These are phyloP conservation scores for Chaenodraco wilsoni DNA, from an alignment of 2,797 vertebrate species.

Conservation along the genomic window DNA sequence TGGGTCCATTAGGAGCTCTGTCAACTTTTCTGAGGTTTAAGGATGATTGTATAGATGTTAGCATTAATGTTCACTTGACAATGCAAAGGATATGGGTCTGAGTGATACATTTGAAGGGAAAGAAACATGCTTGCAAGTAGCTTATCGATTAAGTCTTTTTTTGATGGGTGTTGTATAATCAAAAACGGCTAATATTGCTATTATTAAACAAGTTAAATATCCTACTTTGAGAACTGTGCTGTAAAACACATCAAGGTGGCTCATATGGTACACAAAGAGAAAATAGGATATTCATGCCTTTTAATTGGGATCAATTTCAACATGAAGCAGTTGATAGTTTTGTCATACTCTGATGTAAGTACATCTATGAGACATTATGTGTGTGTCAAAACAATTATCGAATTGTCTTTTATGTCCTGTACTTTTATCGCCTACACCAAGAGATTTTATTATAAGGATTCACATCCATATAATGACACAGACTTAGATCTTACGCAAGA, in stretches of 20 bases:
- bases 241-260: background rate
- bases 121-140: background rate
- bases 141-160: background rate
- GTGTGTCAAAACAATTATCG: background rate
- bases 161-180: no score
- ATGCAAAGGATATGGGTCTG: background rate
- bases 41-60: background rate
- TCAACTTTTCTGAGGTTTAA: background rate
- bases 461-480: background rate
- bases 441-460: background rate
- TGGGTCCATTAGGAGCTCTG: background rate
- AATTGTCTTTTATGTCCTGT: background rate
- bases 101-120: background rate
- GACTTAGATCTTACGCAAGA: background rate
- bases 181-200: background rate
- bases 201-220: background rate
- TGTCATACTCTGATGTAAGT: background rate
- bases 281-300: no score
- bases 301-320: background rate
- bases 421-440: background rate
- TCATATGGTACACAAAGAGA: background rate
- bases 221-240: constrained; percentile 3
- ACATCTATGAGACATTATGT: background rate
- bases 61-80: background rate
- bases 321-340: background rate